Evolutionary conservation across 2,113 vertebrate species (phyloP).

Genomic region (Hippocampus barbouri): DNA sequence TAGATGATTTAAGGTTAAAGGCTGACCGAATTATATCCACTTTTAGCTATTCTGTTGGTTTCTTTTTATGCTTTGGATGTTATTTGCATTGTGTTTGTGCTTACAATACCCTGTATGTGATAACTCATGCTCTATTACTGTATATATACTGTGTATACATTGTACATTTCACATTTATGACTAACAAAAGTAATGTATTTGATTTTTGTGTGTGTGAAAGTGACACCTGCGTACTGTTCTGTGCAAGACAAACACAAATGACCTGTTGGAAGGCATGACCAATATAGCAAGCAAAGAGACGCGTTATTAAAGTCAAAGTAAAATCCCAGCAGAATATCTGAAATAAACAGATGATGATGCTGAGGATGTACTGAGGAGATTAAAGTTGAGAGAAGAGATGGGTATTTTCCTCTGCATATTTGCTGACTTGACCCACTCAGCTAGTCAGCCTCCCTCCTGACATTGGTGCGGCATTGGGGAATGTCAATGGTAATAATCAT

Average conservation of each 20-base stretch:
- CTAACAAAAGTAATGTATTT: too few relatives aligned
- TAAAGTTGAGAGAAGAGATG: not conserved
- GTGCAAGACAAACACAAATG: not conserved
- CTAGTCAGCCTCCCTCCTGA: not conserved
- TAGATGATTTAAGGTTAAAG: not conserved
- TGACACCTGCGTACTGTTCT: too few relatives aligned
- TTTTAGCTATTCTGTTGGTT: not conserved
- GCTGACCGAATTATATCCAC: not conserved
- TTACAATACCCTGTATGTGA: too few relatives aligned
- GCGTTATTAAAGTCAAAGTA: not conserved
- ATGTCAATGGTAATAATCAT: not conserved
- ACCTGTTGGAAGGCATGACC: not conserved
- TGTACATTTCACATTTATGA: too few relatives aligned
- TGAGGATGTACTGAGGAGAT: not conserved
- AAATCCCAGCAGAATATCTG: not conserved
- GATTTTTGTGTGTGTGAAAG: too few relatives aligned
- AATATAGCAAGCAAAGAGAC: not conserved
- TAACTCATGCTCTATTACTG: too few relatives aligned
- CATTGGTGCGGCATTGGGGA: not conserved
- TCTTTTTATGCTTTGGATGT: not conserved
- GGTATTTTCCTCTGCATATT: not conserved
- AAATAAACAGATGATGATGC: not conserved
- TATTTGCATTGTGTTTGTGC: not conserved
- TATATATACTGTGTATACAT: too few relatives aligned
- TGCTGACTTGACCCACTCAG: not conserved